These are phyloP conservation scores for Nymphalis urticae DNA, from an alignment of 2,888 invertebrate species.

Conservation along the genomic window DNA sequence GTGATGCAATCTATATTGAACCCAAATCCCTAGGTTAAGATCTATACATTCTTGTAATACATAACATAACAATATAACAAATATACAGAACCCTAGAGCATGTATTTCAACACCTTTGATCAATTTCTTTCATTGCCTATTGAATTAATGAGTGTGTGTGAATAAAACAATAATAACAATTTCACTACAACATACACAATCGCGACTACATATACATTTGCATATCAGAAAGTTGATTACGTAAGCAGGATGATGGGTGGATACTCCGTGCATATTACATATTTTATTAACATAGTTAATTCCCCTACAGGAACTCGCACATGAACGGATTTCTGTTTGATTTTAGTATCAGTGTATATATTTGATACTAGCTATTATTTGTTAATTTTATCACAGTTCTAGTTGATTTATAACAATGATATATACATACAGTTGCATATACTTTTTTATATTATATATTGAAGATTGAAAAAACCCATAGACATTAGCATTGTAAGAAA, in stretches of 20 bases:
- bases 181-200: background rate
- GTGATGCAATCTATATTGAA: too few species aligned
- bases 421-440: too few species aligned
- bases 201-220: background rate
- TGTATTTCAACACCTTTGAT: background rate
- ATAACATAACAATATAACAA: background rate
- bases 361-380: too few species aligned
- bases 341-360: too few species aligned
- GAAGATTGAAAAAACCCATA: too few species aligned
- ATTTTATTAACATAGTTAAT: constrained; percentile 5
- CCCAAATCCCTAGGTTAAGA: too few species aligned
- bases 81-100: background rate
- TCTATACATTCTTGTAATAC: too few species aligned
- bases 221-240: background rate
- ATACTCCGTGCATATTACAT: background rate
- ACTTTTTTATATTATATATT: too few species aligned
- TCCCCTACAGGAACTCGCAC: constrained; percentile 18
- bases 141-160: constrained; percentile 6
- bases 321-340: background rate
- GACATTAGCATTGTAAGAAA: too few species aligned
- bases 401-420: too few species aligned
- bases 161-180: background rate
- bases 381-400: too few species aligned
- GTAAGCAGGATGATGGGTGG: constrained; percentile 1
- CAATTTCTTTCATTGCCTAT: constrained; percentile 6